phyloP scores from a whole-genome alignment of 2,797 vertebrate genomes.

The Rhinichthys osculus region DNA sequence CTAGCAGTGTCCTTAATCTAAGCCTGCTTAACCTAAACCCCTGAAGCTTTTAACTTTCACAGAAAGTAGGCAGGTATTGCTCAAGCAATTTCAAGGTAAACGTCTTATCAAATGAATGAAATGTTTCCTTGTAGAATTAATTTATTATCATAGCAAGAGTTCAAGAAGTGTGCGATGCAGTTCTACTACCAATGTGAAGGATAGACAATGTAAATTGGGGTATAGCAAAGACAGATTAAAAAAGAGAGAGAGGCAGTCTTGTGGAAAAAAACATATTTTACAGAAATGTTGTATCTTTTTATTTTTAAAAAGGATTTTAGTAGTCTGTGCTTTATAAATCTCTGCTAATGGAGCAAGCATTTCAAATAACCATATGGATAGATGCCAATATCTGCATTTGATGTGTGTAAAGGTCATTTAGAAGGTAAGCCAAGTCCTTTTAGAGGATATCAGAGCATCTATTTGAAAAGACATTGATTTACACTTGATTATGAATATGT shows the following conservation, averaged over 20 bases:
- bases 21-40: slow-evolving; percentile 6
- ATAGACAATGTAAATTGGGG: neutral
- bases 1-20: slow-evolving; percentile 8
- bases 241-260: neutral
- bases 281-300: too few relatives aligned
- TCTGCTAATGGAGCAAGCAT: neutral
- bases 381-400: neutral
- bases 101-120: slow-evolving; percentile 20
- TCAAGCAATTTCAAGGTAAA: slow-evolving; percentile 37
- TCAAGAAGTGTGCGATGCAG: slow-evolving; percentile 13
- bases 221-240: neutral
- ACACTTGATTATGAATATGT: slow-evolving; percentile 6
- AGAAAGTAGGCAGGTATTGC: slow-evolving; percentile 2
- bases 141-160: slow-evolving; percentile 27
- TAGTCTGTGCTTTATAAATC: neutral
- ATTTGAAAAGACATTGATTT: neutral
- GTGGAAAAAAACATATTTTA: too few relatives aligned
- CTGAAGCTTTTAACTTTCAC: slow-evolving; percentile 29
- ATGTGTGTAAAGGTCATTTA: slow-evolving; percentile 9
- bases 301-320: too few relatives aligned
- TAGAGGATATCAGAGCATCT: slow-evolving; percentile 11
- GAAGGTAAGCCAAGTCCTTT: neutral
- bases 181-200: neutral
- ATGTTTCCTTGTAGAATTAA: slow-evolving; percentile 7
- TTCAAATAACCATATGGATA: neutral